phyloP scores from a whole-genome alignment of 2,888 invertebrate genomes.

The Mythimna albipuncta region DNA sequence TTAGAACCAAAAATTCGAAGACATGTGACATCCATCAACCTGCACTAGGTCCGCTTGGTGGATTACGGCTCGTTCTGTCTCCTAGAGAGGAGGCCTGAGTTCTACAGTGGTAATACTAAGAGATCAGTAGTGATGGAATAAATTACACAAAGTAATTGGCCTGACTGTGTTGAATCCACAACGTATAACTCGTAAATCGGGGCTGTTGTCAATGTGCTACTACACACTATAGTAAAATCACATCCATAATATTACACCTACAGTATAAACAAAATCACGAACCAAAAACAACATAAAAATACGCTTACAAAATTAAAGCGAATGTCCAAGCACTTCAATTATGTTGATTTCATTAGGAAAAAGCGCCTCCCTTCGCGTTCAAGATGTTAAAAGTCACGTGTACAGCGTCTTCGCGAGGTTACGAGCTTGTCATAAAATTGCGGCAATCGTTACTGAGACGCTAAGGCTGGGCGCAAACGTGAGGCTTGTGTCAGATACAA shows the following conservation, averaged over 20 bases:
- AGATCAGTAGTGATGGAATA: too few relatives aligned
- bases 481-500: too few relatives aligned
- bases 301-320: slow-evolving; percentile 1
- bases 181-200: too few relatives aligned
- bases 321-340: slow-evolving; percentile 30
- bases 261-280: not conserved
- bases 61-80: too few relatives aligned
- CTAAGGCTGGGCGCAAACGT: not conserved
- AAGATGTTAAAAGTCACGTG: slow-evolving; percentile 22
- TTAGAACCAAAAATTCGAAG: too few relatives aligned
- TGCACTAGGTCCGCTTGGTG: too few relatives aligned
- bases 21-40: too few relatives aligned
- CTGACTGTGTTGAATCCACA: too few relatives aligned
- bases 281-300: not conserved
- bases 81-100: too few relatives aligned
- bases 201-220: too few relatives aligned
- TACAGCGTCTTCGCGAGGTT: slow-evolving; percentile 33
- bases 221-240: not conserved
- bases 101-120: too few relatives aligned
- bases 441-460: slow-evolving; percentile 25
- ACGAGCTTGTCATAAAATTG: slow-evolving; percentile 56
- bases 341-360: slow-evolving; percentile 34
- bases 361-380: not conserved
- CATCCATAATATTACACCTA: not conserved
- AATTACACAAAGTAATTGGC: too few relatives aligned